Conservation (phyloP, 2,113 vertebrate species). For the Columbina picui region DNA sequence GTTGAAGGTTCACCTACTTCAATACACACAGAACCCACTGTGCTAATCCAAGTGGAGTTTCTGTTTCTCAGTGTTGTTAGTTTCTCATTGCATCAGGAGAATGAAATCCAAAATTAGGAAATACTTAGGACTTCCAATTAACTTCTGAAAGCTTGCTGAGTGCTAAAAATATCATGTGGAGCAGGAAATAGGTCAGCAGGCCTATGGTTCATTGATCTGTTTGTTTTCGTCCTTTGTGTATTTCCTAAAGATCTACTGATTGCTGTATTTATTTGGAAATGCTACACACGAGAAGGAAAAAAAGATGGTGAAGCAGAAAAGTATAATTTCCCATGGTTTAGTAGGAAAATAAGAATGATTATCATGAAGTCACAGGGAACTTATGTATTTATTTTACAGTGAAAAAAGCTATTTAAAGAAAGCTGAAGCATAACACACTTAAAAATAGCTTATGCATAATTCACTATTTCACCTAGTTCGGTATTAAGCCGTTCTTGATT, state of each 20-base stretch:
- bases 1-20: neutral
- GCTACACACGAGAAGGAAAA: neutral
- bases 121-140: constrained; percentile 42
- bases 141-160: constrained; percentile 45
- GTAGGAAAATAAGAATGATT: neutral
- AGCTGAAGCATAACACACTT: neutral
- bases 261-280: constrained; percentile 31
- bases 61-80: neutral
- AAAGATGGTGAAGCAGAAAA: neutral
- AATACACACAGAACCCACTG: neutral
- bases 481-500: constrained; percentile 30
- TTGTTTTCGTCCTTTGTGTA: constrained; percentile 34
- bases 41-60: neutral
- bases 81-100: constrained; percentile 44
- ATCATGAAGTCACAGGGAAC: neutral
- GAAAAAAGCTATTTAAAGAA: constrained; percentile 9
- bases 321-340: neutral
- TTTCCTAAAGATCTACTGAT: constrained; percentile 53
- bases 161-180: constrained; percentile 27
- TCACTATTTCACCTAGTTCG: constrained; percentile 28
- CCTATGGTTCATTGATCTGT: neutral
- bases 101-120: constrained; percentile 26
- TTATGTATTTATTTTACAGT: neutral
- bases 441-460: constrained; percentile 37
- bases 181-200: constrained; percentile 41